Percentiles rank a stretch among this genome's conserved stretches.
phyloP scores from a whole-genome alignment of 2,797 vertebrate genomes.

The Fratercula arctica region DNA sequence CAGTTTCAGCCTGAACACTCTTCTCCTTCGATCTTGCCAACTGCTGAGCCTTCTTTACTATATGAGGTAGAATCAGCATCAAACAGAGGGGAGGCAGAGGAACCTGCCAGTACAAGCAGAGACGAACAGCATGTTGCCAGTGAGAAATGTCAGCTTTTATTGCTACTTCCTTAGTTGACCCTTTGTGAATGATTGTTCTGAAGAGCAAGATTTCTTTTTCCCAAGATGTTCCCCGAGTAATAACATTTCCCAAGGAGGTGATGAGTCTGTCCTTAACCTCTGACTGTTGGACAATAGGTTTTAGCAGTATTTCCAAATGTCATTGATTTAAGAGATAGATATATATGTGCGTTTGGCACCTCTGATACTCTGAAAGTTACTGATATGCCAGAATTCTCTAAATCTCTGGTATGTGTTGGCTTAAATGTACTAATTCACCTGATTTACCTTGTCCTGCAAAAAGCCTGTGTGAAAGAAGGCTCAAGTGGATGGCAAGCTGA shows the following conservation, averaged over 20 bases:
- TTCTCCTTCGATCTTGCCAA: slow-evolving; percentile 67
- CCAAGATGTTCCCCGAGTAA: slow-evolving; percentile 51
- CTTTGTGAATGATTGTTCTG: slow-evolving; percentile 66
- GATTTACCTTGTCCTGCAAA: slow-evolving; percentile 12
- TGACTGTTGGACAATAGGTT: slow-evolving; percentile 33
- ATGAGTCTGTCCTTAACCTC: slow-evolving; percentile 70
- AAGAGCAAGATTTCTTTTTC: slow-evolving; percentile 66
- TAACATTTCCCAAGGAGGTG: slow-evolving; percentile 62
- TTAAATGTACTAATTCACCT: slow-evolving; percentile 45
- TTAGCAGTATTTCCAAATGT: slow-evolving; percentile 47
- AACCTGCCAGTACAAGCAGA: slow-evolving; percentile 67
- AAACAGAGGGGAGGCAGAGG: slow-evolving; percentile 64
- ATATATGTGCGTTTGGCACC: not conserved
- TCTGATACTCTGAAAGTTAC: not conserved
- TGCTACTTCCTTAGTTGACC: slow-evolving; percentile 69
- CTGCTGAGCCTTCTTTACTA: slow-evolving; percentile 63
- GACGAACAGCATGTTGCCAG: slow-evolving; percentile 57
- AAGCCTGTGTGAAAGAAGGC: not conserved
- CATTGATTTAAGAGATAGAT: not conserved
- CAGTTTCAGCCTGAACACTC: slow-evolving; percentile 44
- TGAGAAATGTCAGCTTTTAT: slow-evolving; percentile 80
- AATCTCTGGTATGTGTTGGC: not conserved
- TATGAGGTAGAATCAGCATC: slow-evolving; percentile 71
- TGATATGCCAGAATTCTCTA: not conserved
- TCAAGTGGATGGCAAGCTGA: not conserved